phyloP scores from a whole-genome alignment of 2,888 invertebrate species.

The Smittia sp. region DNA sequence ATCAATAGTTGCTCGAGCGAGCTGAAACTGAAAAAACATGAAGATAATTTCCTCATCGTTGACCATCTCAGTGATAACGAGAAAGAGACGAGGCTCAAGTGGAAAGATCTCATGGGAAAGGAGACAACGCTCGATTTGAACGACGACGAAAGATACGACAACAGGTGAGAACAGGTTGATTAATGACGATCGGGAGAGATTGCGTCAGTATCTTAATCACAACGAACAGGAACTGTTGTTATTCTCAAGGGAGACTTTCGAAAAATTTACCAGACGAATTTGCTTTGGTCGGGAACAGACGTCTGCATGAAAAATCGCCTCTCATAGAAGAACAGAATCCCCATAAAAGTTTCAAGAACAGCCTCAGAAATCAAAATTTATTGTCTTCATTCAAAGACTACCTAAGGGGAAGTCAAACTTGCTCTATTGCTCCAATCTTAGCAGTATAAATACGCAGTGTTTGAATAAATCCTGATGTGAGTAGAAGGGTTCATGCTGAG shows the following conservation, averaged over 20 bases:
- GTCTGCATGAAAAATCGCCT: neutral
- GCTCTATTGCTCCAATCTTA: too few relatives aligned
- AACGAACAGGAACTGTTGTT: neutral
- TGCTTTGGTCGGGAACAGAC: neutral
- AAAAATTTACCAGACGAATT: neutral
- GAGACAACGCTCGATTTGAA: conserved; percentile 30
- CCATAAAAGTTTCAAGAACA: conserved; percentile 32
- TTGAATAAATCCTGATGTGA: too few relatives aligned
- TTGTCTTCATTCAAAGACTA: too few relatives aligned
- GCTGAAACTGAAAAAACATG: neutral
- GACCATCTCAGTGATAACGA: conserved; percentile 39
- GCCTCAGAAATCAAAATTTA: conserved; percentile 29
- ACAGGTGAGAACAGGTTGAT: conserved; percentile 38
- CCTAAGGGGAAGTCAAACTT: too few relatives aligned
- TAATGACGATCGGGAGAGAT: conserved; percentile 14
- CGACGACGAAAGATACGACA: conserved; percentile 24
- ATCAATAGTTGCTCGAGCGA: conserved; percentile 19
- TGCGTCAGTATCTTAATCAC: neutral
- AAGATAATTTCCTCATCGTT: conserved; percentile 37
- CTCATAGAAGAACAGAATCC: neutral
- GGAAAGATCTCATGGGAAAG: conserved; percentile 38
- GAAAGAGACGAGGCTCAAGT: conserved; percentile 28
- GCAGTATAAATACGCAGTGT: too few relatives aligned
- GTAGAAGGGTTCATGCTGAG: too few relatives aligned
- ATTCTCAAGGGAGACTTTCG: neutral